These are phyloP conservation scores for Stenodema calcarata DNA, from an alignment of 2,888 invertebrate species.

Conservation along the genomic window DNA sequence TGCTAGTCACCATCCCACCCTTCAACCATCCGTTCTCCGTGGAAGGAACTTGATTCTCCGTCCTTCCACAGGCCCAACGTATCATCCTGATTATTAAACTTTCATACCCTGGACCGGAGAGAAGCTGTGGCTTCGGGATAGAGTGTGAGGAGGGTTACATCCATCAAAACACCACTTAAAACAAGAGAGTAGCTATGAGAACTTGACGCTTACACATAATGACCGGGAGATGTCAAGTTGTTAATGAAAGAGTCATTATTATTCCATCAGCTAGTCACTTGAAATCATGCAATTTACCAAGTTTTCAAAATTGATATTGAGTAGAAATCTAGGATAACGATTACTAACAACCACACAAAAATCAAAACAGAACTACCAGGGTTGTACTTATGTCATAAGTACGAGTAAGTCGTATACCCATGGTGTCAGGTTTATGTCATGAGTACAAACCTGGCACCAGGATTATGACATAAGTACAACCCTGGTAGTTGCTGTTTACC, in stretches of 20 bases:
- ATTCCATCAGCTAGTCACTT: neutral
- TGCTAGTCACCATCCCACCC: neutral
- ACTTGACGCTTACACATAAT: neutral
- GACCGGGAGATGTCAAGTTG: neutral
- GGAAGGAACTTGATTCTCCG: neutral
- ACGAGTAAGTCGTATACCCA: too few relatives aligned
- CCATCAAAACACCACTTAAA: constrained; percentile 36
- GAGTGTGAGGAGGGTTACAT: neutral
- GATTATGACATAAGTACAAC: too few relatives aligned
- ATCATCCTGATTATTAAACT: constrained; percentile 39
- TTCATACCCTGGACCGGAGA: neutral
- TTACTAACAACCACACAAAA: too few relatives aligned
- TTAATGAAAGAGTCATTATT: neutral
- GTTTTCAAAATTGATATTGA: too few relatives aligned
- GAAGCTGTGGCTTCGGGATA: neutral
- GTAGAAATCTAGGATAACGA: too few relatives aligned
- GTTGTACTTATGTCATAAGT: too few relatives aligned
- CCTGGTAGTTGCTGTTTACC: too few relatives aligned
- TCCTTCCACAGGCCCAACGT: neutral
- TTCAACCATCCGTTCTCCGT: neutral
- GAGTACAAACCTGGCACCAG: too few relatives aligned
- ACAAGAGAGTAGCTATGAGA: neutral
- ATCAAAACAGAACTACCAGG: too few relatives aligned
- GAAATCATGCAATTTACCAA: too few relatives aligned
- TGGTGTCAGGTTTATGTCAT: too few relatives aligned